Percentiles rank a stretch among this genome's conserved stretches.
These are phyloP conservation scores for Allobates femoralis DNA, from an alignment of 2,797 vertebrate species.

Conservation along the genomic window DNA sequence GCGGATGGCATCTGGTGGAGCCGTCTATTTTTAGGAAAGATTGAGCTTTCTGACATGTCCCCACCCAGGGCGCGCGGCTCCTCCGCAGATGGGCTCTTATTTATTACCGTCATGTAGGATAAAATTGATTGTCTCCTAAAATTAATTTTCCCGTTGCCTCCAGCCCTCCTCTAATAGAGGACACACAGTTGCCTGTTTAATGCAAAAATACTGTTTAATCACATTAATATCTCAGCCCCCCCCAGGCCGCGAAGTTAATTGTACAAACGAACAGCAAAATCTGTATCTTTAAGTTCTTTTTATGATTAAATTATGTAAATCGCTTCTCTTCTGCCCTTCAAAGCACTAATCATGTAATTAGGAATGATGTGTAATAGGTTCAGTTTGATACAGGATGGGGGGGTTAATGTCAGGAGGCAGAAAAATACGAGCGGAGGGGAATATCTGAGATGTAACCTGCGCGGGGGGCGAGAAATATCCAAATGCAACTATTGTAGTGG, in stretches of 20 bases:
- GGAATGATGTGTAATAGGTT: conserved; percentile 86
- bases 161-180: conserved; percentile 87
- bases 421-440: background rate
- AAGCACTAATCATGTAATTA: conserved; percentile 93
- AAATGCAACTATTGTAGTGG: background rate
- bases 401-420: conserved; percentile 11
- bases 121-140: conserved; percentile 93
- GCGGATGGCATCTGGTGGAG: conserved; percentile 65
- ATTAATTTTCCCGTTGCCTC: conserved; percentile 92
- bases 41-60: conserved; percentile 79
- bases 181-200: conserved; percentile 83
- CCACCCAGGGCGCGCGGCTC: conserved; percentile 84
- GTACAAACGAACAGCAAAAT: conserved; percentile 89
- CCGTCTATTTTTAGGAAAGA: conserved; percentile 71
- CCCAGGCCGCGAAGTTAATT: conserved; percentile 87
- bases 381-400: conserved; percentile 76
- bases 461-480: background rate
- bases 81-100: conserved; percentile 87
- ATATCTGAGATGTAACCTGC: background rate
- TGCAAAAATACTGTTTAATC: conserved; percentile 90
- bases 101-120: conserved; percentile 91
- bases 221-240: conserved; percentile 88
- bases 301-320: conserved; percentile 95
- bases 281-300: conserved; percentile 89
- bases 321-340: conserved; percentile 86